Conservation (phyloP, 1,140 invertebrate genomes). For the Oppia nitens region DNA sequence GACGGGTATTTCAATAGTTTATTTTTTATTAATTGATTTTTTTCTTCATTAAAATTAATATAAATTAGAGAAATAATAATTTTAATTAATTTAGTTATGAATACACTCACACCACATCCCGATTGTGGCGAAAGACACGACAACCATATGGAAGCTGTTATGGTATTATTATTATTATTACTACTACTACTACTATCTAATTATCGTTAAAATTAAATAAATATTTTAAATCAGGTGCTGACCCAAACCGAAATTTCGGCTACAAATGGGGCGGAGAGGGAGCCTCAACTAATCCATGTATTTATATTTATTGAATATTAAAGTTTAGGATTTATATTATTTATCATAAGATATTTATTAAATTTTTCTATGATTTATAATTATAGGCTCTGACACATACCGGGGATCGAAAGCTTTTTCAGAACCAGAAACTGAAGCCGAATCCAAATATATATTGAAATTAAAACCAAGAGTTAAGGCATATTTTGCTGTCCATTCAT, state of each 20-base stretch:
- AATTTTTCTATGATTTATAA: neutral
- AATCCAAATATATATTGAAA: constrained; percentile 22
- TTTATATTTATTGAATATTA: no score
- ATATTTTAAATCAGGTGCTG: constrained; percentile 21
- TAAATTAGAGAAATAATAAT: constrained; percentile 2
- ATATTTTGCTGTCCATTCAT: constrained; percentile 21
- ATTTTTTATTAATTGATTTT: constrained; percentile 16
- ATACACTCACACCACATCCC: constrained; percentile 4
- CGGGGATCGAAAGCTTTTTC: constrained; percentile 23
- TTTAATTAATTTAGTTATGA: neutral
- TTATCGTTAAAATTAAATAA: no score
- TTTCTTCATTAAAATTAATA: no score
- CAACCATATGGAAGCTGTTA: neutral
- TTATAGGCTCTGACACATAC: constrained; percentile 22
- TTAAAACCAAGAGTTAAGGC: constrained; percentile 12
- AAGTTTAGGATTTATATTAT: neutral
- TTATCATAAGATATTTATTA: neutral
- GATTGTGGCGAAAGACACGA: constrained; percentile 34
- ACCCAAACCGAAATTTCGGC: constrained; percentile 25
- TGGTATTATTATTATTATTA: no score
- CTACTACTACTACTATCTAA: no score
- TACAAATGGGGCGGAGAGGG: constrained; percentile 20
- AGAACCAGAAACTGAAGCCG: constrained; percentile 26
- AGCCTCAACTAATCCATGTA: constrained; percentile 17
- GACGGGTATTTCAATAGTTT: constrained; percentile 23